Conservation (phyloP, 2,797 vertebrate species). For the Falco naumanni region DNA sequence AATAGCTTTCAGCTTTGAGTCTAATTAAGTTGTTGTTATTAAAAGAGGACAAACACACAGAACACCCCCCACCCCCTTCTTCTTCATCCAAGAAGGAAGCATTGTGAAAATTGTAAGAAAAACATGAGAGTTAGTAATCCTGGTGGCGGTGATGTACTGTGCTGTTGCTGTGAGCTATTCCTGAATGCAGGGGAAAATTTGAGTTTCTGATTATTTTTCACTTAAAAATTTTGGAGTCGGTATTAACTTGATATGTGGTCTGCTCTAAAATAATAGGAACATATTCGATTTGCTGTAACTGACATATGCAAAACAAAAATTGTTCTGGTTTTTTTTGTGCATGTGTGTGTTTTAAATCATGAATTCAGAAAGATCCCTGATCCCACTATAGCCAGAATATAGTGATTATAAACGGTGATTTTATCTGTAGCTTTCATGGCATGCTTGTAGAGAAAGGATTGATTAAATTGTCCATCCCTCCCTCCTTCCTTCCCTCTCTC, state of each 20-base stretch:
- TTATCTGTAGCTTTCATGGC: not conserved
- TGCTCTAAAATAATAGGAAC: not conserved
- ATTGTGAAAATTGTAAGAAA: not conserved
- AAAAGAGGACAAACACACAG: not conserved
- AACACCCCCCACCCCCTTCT: not conserved
- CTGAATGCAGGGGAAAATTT: not conserved
- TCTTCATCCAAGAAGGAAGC: not conserved
- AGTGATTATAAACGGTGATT: not conserved
- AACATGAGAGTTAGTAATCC: not conserved
- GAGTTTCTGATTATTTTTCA: not conserved
- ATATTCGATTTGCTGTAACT: not conserved
- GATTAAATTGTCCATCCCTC: not conserved
- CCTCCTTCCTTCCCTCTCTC: not conserved
- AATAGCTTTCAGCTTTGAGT: not conserved
- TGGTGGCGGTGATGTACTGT: not conserved
- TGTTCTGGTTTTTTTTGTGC: rapidly evolving
- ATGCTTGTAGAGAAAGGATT: not conserved
- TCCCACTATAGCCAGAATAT: not conserved
- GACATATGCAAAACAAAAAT: not conserved
- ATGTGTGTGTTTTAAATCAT: not conserved
- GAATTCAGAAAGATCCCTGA: not conserved
- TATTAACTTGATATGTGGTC: not conserved
- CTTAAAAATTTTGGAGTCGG: not conserved
- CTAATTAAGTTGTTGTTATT: slow-evolving; percentile 34
- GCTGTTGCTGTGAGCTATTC: not conserved